These are phyloP conservation scores for Drosophila atripex DNA, from an alignment of 2,888 invertebrate genomes.

Conservation along the genomic window DNA sequence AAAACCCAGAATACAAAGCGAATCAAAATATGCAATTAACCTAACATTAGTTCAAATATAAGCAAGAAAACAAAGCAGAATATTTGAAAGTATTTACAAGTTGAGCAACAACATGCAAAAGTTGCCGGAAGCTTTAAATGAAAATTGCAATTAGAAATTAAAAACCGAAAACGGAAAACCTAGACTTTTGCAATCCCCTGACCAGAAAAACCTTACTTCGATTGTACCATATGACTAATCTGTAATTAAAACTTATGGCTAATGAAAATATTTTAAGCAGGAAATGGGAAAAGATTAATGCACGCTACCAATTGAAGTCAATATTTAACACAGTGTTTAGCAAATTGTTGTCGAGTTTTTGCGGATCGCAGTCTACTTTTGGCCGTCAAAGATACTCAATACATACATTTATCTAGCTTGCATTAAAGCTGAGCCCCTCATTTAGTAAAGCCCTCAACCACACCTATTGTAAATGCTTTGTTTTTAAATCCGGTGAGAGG, in stretches of 20 bases:
- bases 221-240: slow-evolving; percentile 66
- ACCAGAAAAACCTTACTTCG: slow-evolving; percentile 49
- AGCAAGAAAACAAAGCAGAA: slow-evolving; percentile 13
- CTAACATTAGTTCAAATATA: slow-evolving; percentile 62
- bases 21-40: slow-evolving; percentile 75
- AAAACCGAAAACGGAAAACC: slow-evolving; percentile 22
- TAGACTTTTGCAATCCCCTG: slow-evolving; percentile 57
- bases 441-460: slow-evolving; percentile 31
- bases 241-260: slow-evolving; percentile 34
- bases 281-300: slow-evolving; percentile 17
- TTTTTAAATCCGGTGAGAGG: slow-evolving; percentile 46
- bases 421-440: slow-evolving; percentile 35
- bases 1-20: slow-evolving; percentile 41
- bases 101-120: slow-evolving; percentile 35
- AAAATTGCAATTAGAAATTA: slow-evolving; percentile 28
- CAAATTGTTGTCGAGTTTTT: slow-evolving; percentile 30
- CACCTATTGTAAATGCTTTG: slow-evolving; percentile 53
- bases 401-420: slow-evolving; percentile 29
- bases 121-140: slow-evolving; percentile 56
- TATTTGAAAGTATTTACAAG: slow-evolving; percentile 50
- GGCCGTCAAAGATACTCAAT: slow-evolving; percentile 35
- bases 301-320: slow-evolving; percentile 33
- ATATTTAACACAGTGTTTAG: slow-evolving; percentile 36
- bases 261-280: slow-evolving; percentile 50
- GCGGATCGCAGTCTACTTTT: slow-evolving; percentile 19